These are phyloP conservation scores for Gorilla gorilla DNA, from an alignment of 2,113 vertebrate species.

Conservation along the genomic window DNA sequence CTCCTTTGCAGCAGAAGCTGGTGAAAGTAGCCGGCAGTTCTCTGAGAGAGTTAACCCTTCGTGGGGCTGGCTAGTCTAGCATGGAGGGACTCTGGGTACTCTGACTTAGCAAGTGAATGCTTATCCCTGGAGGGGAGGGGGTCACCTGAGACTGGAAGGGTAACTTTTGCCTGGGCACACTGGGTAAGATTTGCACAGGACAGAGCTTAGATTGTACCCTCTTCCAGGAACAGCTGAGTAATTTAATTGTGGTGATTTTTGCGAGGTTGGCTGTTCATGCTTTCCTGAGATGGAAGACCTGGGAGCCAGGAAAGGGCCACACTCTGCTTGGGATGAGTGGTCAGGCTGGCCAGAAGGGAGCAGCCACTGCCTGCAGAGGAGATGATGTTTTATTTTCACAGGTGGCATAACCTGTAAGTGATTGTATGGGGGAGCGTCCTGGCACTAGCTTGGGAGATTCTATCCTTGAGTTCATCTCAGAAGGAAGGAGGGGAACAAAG, in stretches of 20 bases:
- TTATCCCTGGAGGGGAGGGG: background rate
- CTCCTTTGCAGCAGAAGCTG: slow-evolving; percentile 39
- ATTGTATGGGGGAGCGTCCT: background rate
- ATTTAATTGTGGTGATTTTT: slow-evolving; percentile 29
- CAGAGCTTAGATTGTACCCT: background rate
- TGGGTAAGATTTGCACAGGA: background rate
- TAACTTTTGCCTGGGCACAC: slow-evolving; percentile 33
- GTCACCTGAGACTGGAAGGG: background rate
- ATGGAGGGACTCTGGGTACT: background rate
- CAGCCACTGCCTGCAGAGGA: background rate
- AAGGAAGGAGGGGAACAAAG: background rate
- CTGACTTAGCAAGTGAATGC: background rate
- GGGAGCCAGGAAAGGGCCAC: background rate
- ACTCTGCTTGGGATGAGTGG: slow-evolving; percentile 3
- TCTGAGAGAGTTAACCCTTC: slow-evolving; percentile 54
- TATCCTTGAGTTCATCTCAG: background rate
- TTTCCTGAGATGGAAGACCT: background rate
- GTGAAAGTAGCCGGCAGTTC: slow-evolving; percentile 50
- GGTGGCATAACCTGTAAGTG: slow-evolving; percentile 72
- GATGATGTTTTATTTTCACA: slow-evolving; percentile 43
- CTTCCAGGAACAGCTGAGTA: background rate
- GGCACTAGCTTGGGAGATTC: background rate
- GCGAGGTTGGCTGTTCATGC: background rate
- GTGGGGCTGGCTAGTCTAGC: background rate
- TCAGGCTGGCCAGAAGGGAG: background rate